phyloP scores from a whole-genome alignment of 2,113 vertebrate genomes.

The Festucalex cinctus region DNA sequence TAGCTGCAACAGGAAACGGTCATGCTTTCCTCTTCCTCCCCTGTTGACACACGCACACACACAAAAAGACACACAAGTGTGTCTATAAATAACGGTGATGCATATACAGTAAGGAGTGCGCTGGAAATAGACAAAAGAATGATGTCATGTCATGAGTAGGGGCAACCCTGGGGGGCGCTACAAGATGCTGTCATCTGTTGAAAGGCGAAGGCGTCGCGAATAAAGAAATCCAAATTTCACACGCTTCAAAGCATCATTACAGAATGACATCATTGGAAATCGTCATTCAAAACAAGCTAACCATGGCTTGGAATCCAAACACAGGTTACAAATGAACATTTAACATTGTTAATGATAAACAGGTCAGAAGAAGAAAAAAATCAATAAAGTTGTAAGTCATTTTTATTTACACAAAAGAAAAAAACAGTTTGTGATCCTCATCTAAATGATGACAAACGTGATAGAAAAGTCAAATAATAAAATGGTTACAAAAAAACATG shows the following conservation, averaged over 20 bases:
- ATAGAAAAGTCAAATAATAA: background rate
- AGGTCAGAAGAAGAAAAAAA: background rate
- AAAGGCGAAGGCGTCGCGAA: too few relatives aligned
- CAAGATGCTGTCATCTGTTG: too few relatives aligned
- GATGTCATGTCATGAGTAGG: background rate
- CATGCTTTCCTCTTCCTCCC: conserved; percentile 57
- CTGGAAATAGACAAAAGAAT: conserved; percentile 1
- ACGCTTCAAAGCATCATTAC: too few relatives aligned
- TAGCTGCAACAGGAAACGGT: conserved; percentile 58
- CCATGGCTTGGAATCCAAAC: background rate
- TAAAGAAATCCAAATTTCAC: too few relatives aligned
- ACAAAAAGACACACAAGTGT: conserved; percentile 1
- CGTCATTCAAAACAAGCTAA: too few relatives aligned
- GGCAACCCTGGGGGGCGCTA: background rate
- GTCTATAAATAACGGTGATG: background rate
- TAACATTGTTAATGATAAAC: too few relatives aligned
- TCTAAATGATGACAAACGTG: background rate
- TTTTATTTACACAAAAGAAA: background rate
- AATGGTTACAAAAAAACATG: background rate
- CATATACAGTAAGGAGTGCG: background rate
- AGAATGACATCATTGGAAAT: too few relatives aligned
- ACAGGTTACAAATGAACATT: background rate
- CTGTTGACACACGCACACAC: conserved; percentile 5
- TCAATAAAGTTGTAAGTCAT: background rate
- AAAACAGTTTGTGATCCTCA: background rate